Base-by-base conservation (phyloP, 1,140 invertebrate genomes). In the Tenebrio molitor region DNA sequence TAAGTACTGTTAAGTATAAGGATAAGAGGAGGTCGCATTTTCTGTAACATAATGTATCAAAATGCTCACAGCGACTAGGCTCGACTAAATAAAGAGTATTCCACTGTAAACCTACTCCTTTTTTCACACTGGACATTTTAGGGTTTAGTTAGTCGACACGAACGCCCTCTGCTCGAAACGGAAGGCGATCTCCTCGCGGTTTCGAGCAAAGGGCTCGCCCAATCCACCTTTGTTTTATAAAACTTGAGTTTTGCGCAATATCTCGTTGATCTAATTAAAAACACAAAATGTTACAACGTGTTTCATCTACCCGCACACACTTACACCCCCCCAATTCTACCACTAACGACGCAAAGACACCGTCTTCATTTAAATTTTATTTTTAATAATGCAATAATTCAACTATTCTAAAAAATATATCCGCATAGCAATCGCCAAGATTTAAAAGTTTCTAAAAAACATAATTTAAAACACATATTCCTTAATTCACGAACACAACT, bases 1-100 rank as follows among this genome's bases (percentile, higher is more conserved):
- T 83, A 83, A 82, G 81, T 83, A 83, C 79, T 83, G 81, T 83
- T 83, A 83, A 82, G 81, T 80, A 78, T 74, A 77, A 77, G 75
- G 76, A 77, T 74, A 78, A 42, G 34, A 66, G 34, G 74, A 75
- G 75, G 81, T 83, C 81, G 81, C 81, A 79, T 80, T 75, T 74
- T 77, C 76, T 83, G 81, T 81, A 79, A 82, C 80, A 83, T 80
- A 78, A 78, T 82, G 79, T 82, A 83, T 82, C 81, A 82, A 81
- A 79, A 81, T 81, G 81, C 81, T 83, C 81, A 83, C 78, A 77
- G 81, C 81, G 81, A 83, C 81, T 82, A 82, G 79, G 76, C 74
- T 80, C 74, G 79, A 82, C 74, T 79, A 79, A 83, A 81, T 78
- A 82, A 82, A 82, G 74, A 81, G 81, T 82, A 81, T 77, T 82